Conservation (phyloP, 2,888 invertebrate genomes). For the Barypeithes pellucidus region DNA sequence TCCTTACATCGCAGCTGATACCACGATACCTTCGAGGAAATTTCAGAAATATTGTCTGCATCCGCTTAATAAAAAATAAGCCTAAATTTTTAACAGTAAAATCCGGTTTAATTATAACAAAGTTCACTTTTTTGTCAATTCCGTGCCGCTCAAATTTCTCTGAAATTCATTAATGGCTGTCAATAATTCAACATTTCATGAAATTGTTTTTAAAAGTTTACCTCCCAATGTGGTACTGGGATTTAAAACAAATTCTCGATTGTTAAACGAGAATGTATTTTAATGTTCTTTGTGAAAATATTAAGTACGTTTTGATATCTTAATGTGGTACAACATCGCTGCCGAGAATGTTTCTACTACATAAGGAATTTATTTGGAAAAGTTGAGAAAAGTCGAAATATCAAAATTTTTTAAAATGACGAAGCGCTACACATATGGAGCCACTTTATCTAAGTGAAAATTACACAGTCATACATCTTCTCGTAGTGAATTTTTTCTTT, state of each 20-base stretch:
- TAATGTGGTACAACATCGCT: background rate
- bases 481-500: background rate
- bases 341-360: conserved; percentile 1
- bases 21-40: too few relatives aligned
- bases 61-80: too few relatives aligned
- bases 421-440: background rate
- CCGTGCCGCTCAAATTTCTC: background rate
- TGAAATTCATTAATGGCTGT: background rate
- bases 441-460: background rate
- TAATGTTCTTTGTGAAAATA: conserved; percentile 29
- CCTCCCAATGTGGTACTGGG: background rate
- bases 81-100: background rate
- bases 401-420: background rate
- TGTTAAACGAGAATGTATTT: conserved; percentile 30
- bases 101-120: background rate
- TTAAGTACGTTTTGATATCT: conserved; percentile 23
- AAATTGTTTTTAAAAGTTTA: conserved; percentile 27
- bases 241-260: conserved; percentile 14
- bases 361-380: background rate
- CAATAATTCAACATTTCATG: conserved; percentile 29
- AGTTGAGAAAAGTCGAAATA: background rate
- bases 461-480: background rate
- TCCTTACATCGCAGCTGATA: too few relatives aligned
- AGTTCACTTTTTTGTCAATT: background rate
- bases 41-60: too few relatives aligned